Evolutionary conservation across 2,113 vertebrate genomes (phyloP).

Genomic region (Petrocephalus zakoni): DNA sequence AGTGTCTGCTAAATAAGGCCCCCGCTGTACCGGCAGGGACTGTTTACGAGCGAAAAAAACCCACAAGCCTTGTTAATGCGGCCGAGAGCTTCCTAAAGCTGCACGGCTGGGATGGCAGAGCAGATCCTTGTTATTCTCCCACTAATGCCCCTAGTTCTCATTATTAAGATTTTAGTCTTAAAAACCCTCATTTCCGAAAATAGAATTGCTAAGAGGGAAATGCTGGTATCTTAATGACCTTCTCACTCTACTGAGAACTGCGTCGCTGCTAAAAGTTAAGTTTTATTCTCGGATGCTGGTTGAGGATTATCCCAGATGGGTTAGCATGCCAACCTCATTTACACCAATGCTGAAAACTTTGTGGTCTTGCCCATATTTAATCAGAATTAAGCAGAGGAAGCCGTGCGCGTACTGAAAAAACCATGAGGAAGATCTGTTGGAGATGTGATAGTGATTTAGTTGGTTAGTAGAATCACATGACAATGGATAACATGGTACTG

Average conservation of each 20-base stretch:
- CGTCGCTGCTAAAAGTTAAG: not conserved
- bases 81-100: not conserved
- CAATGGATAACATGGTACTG: not conserved
- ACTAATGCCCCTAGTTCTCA: not conserved
- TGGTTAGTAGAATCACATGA: not conserved
- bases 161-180: not conserved
- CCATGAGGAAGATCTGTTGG: not conserved
- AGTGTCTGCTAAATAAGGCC: not conserved
- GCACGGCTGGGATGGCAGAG: not conserved
- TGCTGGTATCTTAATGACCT: not conserved
- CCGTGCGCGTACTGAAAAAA: not conserved
- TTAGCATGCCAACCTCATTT: not conserved
- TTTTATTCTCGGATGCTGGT: not conserved
- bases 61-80: not conserved
- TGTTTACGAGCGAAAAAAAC: not conserved
- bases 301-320: not conserved
- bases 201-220: not conserved
- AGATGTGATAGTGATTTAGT: not conserved
- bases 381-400: not conserved
- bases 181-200: not conserved
- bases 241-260: not conserved
- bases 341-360: not conserved
- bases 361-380: not conserved
- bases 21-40: not conserved
- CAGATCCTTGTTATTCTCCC: not conserved